These are phyloP conservation scores for Drosophila santomea DNA, from an alignment of 1,140 invertebrate species.

Conservation along the genomic window DNA sequence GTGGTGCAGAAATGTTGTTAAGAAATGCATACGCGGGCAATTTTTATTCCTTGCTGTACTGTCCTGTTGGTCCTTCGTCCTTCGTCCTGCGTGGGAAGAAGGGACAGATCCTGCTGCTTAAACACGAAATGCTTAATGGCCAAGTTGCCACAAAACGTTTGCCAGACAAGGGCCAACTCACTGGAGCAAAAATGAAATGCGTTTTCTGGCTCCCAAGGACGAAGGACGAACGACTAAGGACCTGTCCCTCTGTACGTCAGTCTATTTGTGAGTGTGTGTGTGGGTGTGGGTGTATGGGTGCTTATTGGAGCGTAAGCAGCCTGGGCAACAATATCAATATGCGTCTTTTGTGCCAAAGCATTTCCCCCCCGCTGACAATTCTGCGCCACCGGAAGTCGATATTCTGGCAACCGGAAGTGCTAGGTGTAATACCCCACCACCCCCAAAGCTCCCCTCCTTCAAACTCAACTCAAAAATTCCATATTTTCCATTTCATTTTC, in stretches of 20 bases:
- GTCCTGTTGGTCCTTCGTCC: not conserved
- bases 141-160: constrained; percentile 78
- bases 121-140: constrained; percentile 75
- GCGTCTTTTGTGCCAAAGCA: constrained; percentile 57
- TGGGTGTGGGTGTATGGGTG: constrained; percentile 13
- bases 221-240: constrained; percentile 33
- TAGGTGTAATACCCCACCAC: constrained; percentile 32
- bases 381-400: constrained; percentile 72
- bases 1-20: constrained; percentile 61
- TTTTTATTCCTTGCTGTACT: constrained; percentile 45
- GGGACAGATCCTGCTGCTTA: constrained; percentile 21
- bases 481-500: constrained; percentile 57
- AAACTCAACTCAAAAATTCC: constrained; percentile 38
- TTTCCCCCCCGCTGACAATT: constrained; percentile 52
- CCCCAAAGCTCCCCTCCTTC: not conserved
- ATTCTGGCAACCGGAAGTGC: constrained; percentile 74
- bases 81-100: not conserved
- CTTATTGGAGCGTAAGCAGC: constrained; percentile 70
- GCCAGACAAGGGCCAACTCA: constrained; percentile 49
- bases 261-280: constrained; percentile 10
- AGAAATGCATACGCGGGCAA: constrained; percentile 77
- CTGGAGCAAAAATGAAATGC: constrained; percentile 74
- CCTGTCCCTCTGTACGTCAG: constrained; percentile 29
- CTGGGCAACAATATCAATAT: constrained; percentile 77
- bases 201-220: constrained; percentile 60